Base-by-base conservation (phyloP, 1,140 invertebrate genomes). In the Pygmarrhopalites habei region DNA sequence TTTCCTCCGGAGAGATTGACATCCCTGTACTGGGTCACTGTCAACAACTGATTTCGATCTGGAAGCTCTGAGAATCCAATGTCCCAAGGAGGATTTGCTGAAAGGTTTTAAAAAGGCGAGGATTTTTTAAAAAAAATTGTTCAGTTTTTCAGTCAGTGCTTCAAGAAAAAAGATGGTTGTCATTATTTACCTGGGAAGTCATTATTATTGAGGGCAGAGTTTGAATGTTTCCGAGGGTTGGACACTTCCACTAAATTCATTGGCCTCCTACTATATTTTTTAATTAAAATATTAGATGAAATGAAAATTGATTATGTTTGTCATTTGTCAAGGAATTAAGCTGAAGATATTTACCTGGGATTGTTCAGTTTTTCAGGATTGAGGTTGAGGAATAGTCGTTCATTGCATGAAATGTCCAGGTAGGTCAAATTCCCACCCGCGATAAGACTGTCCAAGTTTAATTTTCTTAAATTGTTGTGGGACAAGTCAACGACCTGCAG, bases 1-100 rank as follows among this genome's bases (percentile, higher is more conserved):
- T 82, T 81, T 62, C 69, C 69, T 43, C 87, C 86, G 70, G 86
- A 87, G 73, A 89, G 88, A 19, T 83, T 82, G 30, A 86, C 84
- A 62, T 88, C 78, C 46, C 88, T 79, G 29, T 90, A 79, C 77
- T 92, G 89, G 0, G 84, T 83, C 62, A 89, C 82, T 69, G 83
- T 84, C 5, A 90, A 74, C 70, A 84, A 80, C 52, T 69, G 72
- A 17, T 81, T 79, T 63, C 82, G 82, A 39, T 87, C 87, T 1
- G 88, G 82, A n/a, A 88, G 86, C 78, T 90, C 87, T 1, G 87
- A 87, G 76, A 90, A 90, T 47, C 88, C 88, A n/a, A 88, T 78
- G 32, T 79, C 81, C 88, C 88, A 90, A 1, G 84, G 84, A 10
- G 82, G 81, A 59, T 81, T 79, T 1, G 76, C 77, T 60, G n/a